Percentiles rank a stretch among this genome's conserved stretches.
These are phyloP conservation scores for Phallusia fumigata DNA, from an alignment of 23 tunicate species.

Conservation along the genomic window DNA sequence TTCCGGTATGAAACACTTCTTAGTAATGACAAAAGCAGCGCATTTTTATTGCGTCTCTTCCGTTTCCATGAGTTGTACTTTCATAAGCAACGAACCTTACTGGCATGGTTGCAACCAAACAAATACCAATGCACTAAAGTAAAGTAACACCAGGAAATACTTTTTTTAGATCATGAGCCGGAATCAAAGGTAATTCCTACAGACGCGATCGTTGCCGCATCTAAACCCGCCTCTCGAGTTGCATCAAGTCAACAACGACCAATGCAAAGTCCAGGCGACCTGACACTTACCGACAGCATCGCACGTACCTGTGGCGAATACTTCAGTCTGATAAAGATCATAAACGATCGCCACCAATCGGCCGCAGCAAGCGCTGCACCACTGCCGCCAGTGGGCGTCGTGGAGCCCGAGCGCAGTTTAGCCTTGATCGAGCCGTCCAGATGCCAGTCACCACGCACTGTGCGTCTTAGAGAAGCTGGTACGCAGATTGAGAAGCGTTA, in stretches of 20 bases:
- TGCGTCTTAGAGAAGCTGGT: conserved; percentile 4
- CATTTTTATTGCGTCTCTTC: too few species aligned
- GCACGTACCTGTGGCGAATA: conserved; percentile 20
- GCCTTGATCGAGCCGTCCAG: not conserved
- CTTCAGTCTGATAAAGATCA: conserved; percentile 3
- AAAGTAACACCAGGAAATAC: too few species aligned
- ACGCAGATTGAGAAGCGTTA: conserved; percentile 14
- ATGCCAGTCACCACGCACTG: conserved; percentile 1
- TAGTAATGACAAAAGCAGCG: too few species aligned
- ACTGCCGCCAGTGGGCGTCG: not conserved
- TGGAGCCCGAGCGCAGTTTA: not conserved
- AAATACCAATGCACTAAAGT: too few species aligned
- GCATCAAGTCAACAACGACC: not conserved
- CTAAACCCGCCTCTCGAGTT: not conserved
- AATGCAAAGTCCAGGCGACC: not conserved
- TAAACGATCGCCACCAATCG: not conserved
- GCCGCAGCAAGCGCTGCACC: not conserved
- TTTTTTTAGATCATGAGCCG: too few species aligned
- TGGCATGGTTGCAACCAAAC: too few species aligned
- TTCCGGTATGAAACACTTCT: too few species aligned
- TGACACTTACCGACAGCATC: conserved; percentile 10
- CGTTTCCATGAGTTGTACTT: too few species aligned
- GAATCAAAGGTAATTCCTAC: not conserved
- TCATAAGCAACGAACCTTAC: too few species aligned
- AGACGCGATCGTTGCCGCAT: not conserved